A percentile compares a stretch with the other conserved stretches of the same genome.
phyloP scores from a whole-genome alignment of 2,113 vertebrate species.

The Cyprinodon variegatus region DNA sequence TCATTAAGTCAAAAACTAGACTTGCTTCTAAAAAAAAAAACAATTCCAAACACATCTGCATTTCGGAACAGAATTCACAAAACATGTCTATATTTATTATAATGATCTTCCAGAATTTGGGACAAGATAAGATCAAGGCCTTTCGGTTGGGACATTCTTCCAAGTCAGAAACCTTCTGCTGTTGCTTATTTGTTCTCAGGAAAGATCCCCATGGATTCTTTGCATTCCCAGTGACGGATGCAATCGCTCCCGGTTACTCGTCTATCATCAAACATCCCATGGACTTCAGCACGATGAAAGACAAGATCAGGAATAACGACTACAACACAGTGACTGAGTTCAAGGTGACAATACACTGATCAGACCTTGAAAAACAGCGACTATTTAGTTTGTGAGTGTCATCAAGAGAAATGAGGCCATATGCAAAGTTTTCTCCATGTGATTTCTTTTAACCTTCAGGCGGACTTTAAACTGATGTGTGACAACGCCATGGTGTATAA shows the following conservation, averaged over 20 bases:
- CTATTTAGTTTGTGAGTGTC: background rate
- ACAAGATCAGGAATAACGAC: slow-evolving; percentile 92
- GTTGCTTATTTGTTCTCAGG: slow-evolving; percentile 71
- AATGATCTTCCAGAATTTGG: slow-evolving; percentile 1
- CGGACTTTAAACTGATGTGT: slow-evolving; percentile 99
- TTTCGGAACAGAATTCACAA: background rate
- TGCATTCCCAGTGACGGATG: slow-evolving; percentile 95
- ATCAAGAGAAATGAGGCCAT: background rate
- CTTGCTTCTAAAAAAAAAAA: too few relatives aligned
- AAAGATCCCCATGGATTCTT: slow-evolving; percentile 98
- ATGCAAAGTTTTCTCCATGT: background rate
- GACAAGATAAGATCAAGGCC: background rate
- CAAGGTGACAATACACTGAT: slow-evolving; percentile 81
- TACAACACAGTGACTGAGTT: slow-evolving; percentile 98
- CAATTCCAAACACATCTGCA: background rate
- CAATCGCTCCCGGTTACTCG: slow-evolving; percentile 97
- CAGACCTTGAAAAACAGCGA: background rate
- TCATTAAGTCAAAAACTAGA: background rate
- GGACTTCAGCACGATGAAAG: slow-evolving; percentile 99
- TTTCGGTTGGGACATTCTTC: background rate
- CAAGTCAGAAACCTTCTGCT: background rate
- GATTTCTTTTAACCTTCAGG: slow-evolving; percentile 78
- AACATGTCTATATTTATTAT: slow-evolving; percentile 1
- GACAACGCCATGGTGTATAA: slow-evolving; percentile 99
- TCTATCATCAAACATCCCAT: slow-evolving; percentile 99